phyloP scores from a whole-genome alignment of 2,888 invertebrate species.

The Tipula lateralis region DNA sequence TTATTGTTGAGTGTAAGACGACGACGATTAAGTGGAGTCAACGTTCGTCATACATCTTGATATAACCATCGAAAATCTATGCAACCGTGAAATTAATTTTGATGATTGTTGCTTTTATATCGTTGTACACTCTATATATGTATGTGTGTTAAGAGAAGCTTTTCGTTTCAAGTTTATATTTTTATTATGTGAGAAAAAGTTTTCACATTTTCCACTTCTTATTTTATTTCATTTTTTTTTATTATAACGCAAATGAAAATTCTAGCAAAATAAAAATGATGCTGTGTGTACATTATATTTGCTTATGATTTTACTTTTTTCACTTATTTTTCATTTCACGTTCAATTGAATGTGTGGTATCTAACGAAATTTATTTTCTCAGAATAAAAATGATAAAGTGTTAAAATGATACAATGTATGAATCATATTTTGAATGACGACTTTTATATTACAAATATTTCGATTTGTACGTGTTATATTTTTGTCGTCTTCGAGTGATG shows the following conservation, averaged over 20 bases:
- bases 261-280: not conserved
- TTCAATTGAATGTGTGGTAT: not conserved
- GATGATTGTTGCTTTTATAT: not conserved
- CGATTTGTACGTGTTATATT: not conserved
- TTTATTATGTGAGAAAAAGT: slow-evolving; percentile 13
- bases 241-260: not conserved
- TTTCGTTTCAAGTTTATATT: not conserved
- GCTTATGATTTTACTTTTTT: not conserved
- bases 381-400: not conserved
- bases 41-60: not conserved
- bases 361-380: not conserved
- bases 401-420: not conserved
- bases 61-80: not conserved
- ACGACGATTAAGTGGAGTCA: not conserved
- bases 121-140: not conserved
- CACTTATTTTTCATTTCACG: not conserved
- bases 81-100: not conserved
- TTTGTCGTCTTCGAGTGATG: not conserved
- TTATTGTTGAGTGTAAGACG: not conserved
- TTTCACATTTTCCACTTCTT: slow-evolving; percentile 4
- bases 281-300: not conserved
- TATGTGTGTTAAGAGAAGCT: not conserved
- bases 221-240: not conserved
- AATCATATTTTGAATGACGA: not conserved
- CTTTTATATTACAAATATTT: not conserved